Conservation (phyloP, 2,797 vertebrate genomes). For the Ataeniobius toweri region DNA sequence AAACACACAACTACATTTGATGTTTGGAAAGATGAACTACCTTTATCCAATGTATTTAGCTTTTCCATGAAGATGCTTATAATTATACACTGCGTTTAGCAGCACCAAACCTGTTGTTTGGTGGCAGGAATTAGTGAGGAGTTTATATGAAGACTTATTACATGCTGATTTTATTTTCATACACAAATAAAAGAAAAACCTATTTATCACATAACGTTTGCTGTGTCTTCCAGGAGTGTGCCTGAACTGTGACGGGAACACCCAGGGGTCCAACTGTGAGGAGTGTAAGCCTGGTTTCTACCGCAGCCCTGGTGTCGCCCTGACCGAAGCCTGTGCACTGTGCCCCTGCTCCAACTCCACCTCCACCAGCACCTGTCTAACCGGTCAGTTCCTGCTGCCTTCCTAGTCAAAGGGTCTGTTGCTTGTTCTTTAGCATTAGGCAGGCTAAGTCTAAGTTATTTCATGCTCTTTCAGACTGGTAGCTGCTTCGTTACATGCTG, state of each 20-base stretch:
- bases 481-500: too few species aligned
- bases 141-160: background rate
- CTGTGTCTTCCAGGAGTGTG: constrained; percentile 81
- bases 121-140: background rate
- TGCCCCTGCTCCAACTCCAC: constrained; percentile 90
- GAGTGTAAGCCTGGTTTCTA: constrained; percentile 87
- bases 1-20: background rate
- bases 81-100: background rate
- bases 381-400: constrained; percentile 78
- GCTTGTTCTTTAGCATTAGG: background rate
- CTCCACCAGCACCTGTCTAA: constrained; percentile 86
- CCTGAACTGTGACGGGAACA: constrained; percentile 88
- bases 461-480: background rate
- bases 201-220: background rate
- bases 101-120: background rate
- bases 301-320: constrained; percentile 49
- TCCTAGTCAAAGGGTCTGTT: background rate
- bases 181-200: background rate
- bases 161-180: background rate
- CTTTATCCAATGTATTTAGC: background rate
- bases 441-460: background rate
- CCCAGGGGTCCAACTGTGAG: constrained; percentile 88
- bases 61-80: background rate
- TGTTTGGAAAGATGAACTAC: background rate
- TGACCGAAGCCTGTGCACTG: constrained; percentile 74